phyloP scores from a whole-genome alignment of 2,888 invertebrate species.

The Eupithecia pulchellata region DNA sequence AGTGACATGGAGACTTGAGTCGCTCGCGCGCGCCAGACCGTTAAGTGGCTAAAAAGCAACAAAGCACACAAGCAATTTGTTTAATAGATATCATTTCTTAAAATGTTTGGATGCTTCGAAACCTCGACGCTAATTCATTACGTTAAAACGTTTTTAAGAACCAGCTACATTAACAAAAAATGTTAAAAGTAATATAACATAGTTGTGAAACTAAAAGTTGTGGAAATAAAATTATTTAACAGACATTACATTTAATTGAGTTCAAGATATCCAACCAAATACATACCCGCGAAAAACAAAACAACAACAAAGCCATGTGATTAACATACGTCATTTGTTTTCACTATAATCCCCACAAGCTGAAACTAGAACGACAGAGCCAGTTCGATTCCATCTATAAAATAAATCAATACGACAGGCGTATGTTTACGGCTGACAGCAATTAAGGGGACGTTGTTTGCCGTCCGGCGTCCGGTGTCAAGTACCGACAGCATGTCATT shows the following conservation, averaged over 20 bases:
- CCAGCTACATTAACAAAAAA: too few relatives aligned
- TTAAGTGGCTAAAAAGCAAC: neutral
- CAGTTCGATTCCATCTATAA: slow-evolving; percentile 20
- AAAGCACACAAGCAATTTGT: neutral
- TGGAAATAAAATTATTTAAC: too few relatives aligned
- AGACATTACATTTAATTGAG: too few relatives aligned
- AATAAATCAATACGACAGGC: slow-evolving; percentile 41
- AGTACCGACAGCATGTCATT: slow-evolving; percentile 57
- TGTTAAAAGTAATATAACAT: too few relatives aligned
- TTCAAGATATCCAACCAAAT: neutral
- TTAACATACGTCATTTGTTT: neutral
- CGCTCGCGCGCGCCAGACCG: too few relatives aligned
- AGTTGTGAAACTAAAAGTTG: too few relatives aligned
- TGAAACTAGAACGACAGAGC: slow-evolving; percentile 1
- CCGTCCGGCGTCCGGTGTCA: slow-evolving; percentile 61
- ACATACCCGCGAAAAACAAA: too few relatives aligned
- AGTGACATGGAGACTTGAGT: too few relatives aligned
- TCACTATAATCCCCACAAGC: slow-evolving; percentile 5
- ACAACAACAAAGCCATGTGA: neutral
- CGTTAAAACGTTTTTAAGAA: neutral
- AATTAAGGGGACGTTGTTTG: slow-evolving; percentile 59
- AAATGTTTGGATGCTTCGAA: too few relatives aligned
- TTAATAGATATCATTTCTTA: neutral
- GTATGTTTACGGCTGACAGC: slow-evolving; percentile 53
- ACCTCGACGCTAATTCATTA: too few relatives aligned